Evolutionary conservation across 2,113 vertebrate genomes (phyloP).

Genomic region (Solea solea): DNA sequence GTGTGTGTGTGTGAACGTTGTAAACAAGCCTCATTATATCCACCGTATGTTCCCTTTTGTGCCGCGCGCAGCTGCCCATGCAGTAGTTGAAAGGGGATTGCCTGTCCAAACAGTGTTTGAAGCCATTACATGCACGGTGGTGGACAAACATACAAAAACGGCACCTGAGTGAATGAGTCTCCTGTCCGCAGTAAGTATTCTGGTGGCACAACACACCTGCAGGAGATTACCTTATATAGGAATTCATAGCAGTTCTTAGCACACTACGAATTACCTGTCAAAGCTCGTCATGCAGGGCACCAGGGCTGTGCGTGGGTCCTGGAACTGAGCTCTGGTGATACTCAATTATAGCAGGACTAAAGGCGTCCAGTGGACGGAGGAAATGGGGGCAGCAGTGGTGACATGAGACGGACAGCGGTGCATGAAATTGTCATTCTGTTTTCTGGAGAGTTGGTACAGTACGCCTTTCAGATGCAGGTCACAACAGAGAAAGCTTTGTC

Average conservation of each 20-base stretch:
- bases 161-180: not conserved
- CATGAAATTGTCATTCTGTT: constrained; percentile 36
- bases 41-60: constrained; percentile 54
- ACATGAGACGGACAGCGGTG: constrained; percentile 35
- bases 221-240: constrained; percentile 47
- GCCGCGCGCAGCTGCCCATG: constrained; percentile 15
- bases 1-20: constrained; percentile 19
- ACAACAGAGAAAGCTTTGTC: constrained; percentile 13
- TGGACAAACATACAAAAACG: constrained; percentile 46
- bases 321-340: constrained; percentile 37
- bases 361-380: constrained; percentile 19
- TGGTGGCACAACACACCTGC: constrained; percentile 17
- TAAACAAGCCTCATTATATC: constrained; percentile 50
- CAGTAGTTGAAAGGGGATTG: constrained; percentile 39
- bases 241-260: constrained; percentile 51
- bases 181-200: constrained; percentile 43
- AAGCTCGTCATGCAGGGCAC: constrained; percentile 39
- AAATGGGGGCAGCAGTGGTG: constrained; percentile 20
- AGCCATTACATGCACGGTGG: not conserved
- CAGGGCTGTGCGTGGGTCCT: constrained; percentile 5
- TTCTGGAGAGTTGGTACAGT: constrained; percentile 23
- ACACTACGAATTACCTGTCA: constrained; percentile 66
- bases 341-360: constrained; percentile 57
- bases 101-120: constrained; percentile 7
- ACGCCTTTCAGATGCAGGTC: constrained; percentile 46